Conservation (phyloP, 2,888 invertebrate genomes). For the Ecliptopera silaceata region DNA sequence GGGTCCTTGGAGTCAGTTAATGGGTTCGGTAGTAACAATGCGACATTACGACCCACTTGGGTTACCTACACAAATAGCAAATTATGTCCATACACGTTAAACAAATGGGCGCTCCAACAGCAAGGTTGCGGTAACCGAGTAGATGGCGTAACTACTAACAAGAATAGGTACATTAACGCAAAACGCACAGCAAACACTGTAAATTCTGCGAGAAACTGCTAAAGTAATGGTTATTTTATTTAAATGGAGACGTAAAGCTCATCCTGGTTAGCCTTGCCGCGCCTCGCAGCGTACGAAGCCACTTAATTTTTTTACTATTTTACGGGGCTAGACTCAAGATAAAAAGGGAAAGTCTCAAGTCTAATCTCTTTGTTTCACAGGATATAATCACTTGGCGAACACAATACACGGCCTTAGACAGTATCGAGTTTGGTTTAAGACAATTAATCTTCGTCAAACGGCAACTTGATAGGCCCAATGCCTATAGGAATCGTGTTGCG, state of each 20-base stretch:
- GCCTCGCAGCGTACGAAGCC: conserved; percentile 26
- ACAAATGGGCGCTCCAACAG: conserved; percentile 62
- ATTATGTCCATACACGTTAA: conserved; percentile 68
- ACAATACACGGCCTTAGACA: conserved; percentile 51
- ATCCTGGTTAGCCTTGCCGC: conserved; percentile 41
- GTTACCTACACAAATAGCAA: conserved; percentile 66
- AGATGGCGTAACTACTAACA: conserved; percentile 56
- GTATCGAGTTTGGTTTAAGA: conserved; percentile 52
- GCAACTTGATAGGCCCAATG: conserved; percentile 65
- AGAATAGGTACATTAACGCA: conserved; percentile 43
- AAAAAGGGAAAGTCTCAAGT: conserved; percentile 39
- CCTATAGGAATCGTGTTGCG: conserved; percentile 69
- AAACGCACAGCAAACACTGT: conserved; percentile 36
- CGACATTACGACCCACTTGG: conserved; percentile 68
- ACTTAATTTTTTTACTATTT: conserved; percentile 36
- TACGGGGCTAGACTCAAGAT: conserved; percentile 35
- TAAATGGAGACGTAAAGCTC: conserved; percentile 36
- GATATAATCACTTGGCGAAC: conserved; percentile 35
- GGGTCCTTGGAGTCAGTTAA: conserved; percentile 59
- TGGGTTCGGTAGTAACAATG: conserved; percentile 66
- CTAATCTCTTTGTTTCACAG: conserved; percentile 29
- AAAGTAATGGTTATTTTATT: conserved; percentile 39
- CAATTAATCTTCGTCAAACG: conserved; percentile 75
- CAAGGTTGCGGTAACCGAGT: conserved; percentile 65
- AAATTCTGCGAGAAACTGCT: conserved; percentile 36